Evolutionary conservation across 53 echinoderm and acorn worm species (phyloP), one percentile per base, ranked within the genome.

Genomic region (Echinometra lucunter): DNA sequence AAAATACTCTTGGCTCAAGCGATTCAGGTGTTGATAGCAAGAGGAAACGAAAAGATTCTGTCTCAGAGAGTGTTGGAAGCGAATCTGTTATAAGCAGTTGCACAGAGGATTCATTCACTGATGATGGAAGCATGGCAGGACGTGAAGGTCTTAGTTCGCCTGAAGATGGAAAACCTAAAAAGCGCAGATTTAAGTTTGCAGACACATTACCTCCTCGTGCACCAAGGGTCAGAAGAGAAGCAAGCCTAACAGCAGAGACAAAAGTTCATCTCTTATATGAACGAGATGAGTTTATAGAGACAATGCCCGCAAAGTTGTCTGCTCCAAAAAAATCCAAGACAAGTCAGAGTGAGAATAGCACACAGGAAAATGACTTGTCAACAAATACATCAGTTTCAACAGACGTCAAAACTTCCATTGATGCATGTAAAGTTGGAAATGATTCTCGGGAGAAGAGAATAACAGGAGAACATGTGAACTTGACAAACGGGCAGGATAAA

Each of bases 231-330:
- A 95, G 99, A 23, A 94, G 99, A 44, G 95, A 96, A 49, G 99
- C 99, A 21, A 99, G 99, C 89, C 95, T 99, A 42, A 98, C 98
- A 17, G 99, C 99, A n/a, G 97, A 99, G 95, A 99, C 99, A 16
- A 99, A 98, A 95, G 96, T 96, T 12, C 97, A 98, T 92, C 95
- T 99, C 44, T 89, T 99, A 83, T 98, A 96, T 90, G 99, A 99
- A 90, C 96, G 96, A 69, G 97, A 99, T 72, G 96, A 95, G 34
- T 81, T 94, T 21, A 88, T 95, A 19, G 83, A 94, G 18, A 82
- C 66, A 42, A 44, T 83, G 85, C 83, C 94, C n/a, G 94, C 75
- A 55, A 66, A 88, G 19, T 25, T 34, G 42, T 47, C 92, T 10
- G 88, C 93, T 23, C 78, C 94, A 60, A 96, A 94, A 91, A 97